Evolutionary conservation across 2,113 vertebrate genomes (phyloP).

Genomic region (Sebastes schlegelii): DNA sequence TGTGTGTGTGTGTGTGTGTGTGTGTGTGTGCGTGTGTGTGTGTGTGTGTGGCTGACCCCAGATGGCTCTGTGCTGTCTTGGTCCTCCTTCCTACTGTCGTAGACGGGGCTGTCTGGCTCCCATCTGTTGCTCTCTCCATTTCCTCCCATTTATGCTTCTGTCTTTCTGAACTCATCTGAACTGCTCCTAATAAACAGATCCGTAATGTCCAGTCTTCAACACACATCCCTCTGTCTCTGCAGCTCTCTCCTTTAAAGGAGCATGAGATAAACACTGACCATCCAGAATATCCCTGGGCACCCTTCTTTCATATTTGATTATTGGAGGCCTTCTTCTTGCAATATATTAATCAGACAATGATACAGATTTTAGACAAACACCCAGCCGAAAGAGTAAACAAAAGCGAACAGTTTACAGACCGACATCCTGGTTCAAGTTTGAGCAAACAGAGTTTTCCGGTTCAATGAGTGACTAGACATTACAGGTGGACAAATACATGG

Average conservation of each 20-base stretch:
- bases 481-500: background rate
- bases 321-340: background rate
- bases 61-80: slow-evolving; percentile 49
- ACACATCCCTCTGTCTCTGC: background rate
- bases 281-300: background rate
- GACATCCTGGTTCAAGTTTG: background rate
- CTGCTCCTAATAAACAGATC: background rate
- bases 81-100: slow-evolving; percentile 39
- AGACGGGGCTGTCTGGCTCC: slow-evolving; percentile 45
- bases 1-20: slow-evolving; percentile 15
- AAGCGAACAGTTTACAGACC: background rate
- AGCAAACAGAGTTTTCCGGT: background rate
- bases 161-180: slow-evolving; percentile 9
- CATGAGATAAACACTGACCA: no score
- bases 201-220: background rate
- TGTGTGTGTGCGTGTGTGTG: slow-evolving; percentile 5
- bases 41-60: slow-evolving; percentile 38
- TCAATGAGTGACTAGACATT: background rate
- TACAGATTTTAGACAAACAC: no score
- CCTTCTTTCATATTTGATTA: background rate
- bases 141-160: slow-evolving; percentile 33
- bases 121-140: slow-evolving; percentile 57
- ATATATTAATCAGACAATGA: no score
- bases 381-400: no score
- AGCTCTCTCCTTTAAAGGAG: background rate